A percentile compares a stretch with the other conserved stretches of the same genome.
These are phyloP conservation scores for Calameuta filiformis DNA, from an alignment of 2,888 invertebrate species.

Conservation along the genomic window DNA sequence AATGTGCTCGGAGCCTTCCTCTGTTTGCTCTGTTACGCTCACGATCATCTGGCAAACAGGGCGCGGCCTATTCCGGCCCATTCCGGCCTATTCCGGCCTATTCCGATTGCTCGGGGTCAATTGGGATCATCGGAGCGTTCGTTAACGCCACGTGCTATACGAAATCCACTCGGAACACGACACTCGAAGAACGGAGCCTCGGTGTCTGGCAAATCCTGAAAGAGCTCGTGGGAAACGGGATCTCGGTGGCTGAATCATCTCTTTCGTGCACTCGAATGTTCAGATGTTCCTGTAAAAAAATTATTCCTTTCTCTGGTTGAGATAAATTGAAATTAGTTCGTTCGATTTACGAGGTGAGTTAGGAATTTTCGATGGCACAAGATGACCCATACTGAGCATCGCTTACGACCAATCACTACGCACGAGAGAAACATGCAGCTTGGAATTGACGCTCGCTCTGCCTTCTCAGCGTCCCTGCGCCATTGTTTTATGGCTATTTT, in stretches of 20 bases:
- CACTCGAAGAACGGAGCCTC: neutral
- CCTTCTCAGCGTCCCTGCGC: neutral
- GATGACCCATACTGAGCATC: too few species aligned
- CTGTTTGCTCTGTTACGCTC: neutral
- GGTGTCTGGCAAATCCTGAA: neutral
- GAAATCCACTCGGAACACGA: neutral
- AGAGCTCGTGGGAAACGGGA: neutral
- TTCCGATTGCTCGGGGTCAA: neutral
- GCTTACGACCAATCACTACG: too few species aligned
- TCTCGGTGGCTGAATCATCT: too few species aligned
- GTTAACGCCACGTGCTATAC: neutral
- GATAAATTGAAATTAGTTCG: neutral
- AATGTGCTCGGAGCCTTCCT: neutral
- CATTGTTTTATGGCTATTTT: neutral
- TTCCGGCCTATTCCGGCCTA: too few species aligned
- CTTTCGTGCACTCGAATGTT: neutral
- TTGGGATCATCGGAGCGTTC: neutral
- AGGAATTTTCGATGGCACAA: too few species aligned
- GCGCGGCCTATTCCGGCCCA: neutral
- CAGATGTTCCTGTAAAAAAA: neutral
- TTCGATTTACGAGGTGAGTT: too few species aligned
- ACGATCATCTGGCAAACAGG: slow-evolving; percentile 1
- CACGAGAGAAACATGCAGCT: too few species aligned
- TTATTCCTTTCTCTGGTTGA: neutral
- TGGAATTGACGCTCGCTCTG: too few species aligned